phyloP scores from a whole-genome alignment of 2,797 vertebrate genomes.

The Anableps anableps region DNA sequence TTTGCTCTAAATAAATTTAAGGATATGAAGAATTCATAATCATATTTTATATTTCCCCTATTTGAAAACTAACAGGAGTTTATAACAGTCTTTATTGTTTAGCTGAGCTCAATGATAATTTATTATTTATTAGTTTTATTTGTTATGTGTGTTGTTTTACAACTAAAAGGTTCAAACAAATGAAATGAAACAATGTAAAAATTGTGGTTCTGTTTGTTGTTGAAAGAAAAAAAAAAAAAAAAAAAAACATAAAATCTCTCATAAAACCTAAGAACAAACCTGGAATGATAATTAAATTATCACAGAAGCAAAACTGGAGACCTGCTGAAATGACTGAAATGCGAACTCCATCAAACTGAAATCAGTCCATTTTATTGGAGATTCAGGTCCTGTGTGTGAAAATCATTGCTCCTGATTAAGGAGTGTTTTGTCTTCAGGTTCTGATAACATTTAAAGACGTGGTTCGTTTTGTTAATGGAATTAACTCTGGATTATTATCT shows the following conservation, averaged over 20 bases:
- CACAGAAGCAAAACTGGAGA: not conserved
- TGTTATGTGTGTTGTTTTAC: no score
- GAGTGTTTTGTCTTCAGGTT: not conserved
- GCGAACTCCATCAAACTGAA: not conserved
- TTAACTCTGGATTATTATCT: constrained; percentile 40
- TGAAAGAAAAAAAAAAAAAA: not conserved
- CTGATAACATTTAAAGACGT: not conserved
- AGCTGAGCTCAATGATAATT: no score
- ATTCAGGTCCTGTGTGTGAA: not conserved
- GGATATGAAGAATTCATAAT: not conserved
- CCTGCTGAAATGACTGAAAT: not conserved
- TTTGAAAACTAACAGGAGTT: not conserved
- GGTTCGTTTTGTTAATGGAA: constrained; percentile 19
- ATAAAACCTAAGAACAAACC: not conserved
- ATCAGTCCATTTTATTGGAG: not conserved
- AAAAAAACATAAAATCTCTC: not conserved
- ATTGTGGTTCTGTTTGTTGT: not conserved
- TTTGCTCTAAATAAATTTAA: not conserved
- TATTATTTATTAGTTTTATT: no score
- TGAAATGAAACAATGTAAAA: not conserved
- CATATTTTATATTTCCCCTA: not conserved
- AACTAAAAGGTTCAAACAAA: not conserved
- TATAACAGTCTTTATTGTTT: not conserved
- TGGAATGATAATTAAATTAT: not conserved
- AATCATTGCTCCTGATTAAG: not conserved